These are phyloP conservation scores for Neofelis nebulosa DNA, from an alignment of 2,113 vertebrate genomes.

Conservation along the genomic window DNA sequence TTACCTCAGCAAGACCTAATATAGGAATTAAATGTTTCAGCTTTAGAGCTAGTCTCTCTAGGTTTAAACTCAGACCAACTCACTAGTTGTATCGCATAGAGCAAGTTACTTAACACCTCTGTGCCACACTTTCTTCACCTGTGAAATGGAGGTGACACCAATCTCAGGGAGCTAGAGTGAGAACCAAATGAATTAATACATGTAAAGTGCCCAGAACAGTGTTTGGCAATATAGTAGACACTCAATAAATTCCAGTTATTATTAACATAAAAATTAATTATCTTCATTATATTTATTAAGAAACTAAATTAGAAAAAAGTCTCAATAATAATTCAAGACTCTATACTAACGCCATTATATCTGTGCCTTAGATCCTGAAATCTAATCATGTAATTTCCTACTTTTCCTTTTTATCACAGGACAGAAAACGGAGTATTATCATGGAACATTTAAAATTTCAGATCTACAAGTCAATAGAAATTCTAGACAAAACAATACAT, in stretches of 20 bases:
- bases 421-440: constrained; percentile 58
- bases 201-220: neutral
- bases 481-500: neutral
- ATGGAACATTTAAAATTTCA: constrained; percentile 67
- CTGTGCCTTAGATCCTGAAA: neutral
- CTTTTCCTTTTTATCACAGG: constrained; percentile 54
- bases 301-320: neutral
- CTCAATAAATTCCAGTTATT: neutral
- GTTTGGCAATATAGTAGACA: neutral
- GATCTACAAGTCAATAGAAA: neutral
- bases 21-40: neutral
- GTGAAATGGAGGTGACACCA: neutral
- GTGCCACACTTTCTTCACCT: neutral
- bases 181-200: neutral
- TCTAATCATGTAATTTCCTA: neutral
- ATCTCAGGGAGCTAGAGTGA: neutral
- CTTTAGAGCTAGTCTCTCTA: neutral
- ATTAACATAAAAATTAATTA: neutral
- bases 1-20: neutral
- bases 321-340: neutral
- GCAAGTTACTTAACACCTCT: neutral
- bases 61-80: neutral
- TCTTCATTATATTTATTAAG: neutral
- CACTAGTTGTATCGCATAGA: neutral
- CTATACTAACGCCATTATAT: neutral